These are phyloP conservation scores for Diceros bicornis DNA, from an alignment of 2,797 vertebrate genomes.

Conservation along the genomic window DNA sequence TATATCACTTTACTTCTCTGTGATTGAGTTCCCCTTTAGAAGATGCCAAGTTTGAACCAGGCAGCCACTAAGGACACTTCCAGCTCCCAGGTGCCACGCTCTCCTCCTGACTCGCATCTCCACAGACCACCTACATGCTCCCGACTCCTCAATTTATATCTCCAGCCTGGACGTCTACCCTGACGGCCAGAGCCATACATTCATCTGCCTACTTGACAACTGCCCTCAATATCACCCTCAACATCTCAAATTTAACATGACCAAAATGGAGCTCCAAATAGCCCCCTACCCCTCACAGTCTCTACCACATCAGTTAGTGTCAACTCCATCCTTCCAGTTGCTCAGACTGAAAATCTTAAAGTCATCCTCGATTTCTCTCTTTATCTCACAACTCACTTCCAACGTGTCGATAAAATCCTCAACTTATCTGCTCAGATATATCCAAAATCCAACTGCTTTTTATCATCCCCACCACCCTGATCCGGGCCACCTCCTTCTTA, in stretches of 20 bases:
- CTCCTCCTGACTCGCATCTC: neutral
- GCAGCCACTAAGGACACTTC: neutral
- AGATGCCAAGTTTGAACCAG: neutral
- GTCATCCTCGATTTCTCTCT: neutral
- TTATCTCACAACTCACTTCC: neutral
- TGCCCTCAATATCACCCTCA: neutral
- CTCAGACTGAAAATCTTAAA: neutral
- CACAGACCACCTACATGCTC: neutral
- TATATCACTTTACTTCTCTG: neutral
- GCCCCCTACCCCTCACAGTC: accelerated
- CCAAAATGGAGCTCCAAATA: neutral
- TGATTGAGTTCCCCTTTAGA: neutral
- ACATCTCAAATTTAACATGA: neutral
- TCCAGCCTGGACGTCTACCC: neutral
- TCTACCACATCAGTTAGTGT: neutral
- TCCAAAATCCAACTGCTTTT: neutral
- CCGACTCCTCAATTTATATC: neutral
- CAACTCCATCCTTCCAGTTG: neutral
- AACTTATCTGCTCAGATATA: neutral
- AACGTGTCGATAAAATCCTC: neutral
- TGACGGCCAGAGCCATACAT: neutral
- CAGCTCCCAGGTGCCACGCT: neutral
- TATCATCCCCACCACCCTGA: neutral
- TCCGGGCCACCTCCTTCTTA: neutral
- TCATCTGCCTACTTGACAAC: neutral